Base-by-base conservation (phyloP, 2,113 vertebrate genomes). In the Cyphomyrus discorhynchus region DNA sequence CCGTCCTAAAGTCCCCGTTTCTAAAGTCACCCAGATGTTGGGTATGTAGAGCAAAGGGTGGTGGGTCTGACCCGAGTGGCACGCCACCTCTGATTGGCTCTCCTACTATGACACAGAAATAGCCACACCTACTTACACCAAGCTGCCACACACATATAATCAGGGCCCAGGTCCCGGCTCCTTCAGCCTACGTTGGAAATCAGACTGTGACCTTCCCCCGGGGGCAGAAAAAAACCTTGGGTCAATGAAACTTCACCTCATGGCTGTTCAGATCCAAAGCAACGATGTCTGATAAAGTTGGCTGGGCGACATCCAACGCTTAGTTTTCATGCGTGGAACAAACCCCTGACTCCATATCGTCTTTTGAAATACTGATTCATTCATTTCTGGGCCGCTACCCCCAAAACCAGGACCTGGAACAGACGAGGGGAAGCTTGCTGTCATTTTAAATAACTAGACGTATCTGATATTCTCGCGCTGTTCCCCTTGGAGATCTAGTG, bases 151-250 rank as follows among this genome's bases (percentile, higher is more conserved):
- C 24, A 62, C 42, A 47, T 74, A 27, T 86, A n/a, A 89, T 50
- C 56, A 66, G 45, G 15, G 56, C 46, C 56, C 39, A 24, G 80
- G 21, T 11, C 17, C 31, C 21, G 10, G 17, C 82, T 58, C 27
- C 17, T 35, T n/a, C 49, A 70, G 46, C 35, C 17, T 24, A 3
- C n/a, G 31, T 10, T 50, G 35, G 21, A 39, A 39, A 27, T 17
- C n/a, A 58, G 89, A 85, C 17, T 19, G 35, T 66, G 82, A 27
- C 82, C 89, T 89, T 89, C 82, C 89, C n/a, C 10, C 42, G 47
- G 56, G 84, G 24, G 19, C 5, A 15, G 47, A 19, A 17, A 31
- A 80, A 27, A 6, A 27, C 17, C n/a, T 24, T 31, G 21, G 42
- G 62, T 58, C 17, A 13, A 50, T 86, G 84, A 42, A 58, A 87